Evolutionary conservation across 2,797 vertebrate species (phyloP), one percentile per base, ranked within the genome.

Genomic region (Gallinago nigripennis): DNA sequence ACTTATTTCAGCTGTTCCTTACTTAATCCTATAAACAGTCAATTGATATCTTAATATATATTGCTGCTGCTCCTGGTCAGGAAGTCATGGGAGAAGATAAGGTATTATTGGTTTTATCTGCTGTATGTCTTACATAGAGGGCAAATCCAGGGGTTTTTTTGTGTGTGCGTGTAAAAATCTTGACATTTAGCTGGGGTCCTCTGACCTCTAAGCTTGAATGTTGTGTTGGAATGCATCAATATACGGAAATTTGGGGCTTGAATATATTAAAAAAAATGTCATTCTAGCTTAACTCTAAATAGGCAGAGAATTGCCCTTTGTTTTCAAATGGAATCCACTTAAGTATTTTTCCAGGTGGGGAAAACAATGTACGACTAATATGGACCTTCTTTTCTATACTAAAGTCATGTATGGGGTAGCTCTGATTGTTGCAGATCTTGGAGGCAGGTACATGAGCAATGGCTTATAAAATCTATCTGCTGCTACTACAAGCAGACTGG

Each of bases 41-140:
- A 96, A 88, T 85, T 96, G 92, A 85, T 97, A 95, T 83, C 96
- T 93, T 90, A 92, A 95, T 96, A 94, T 91, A 91, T 95, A 88
- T 94, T 94, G 73, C 82, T 92, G 68, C 88, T 95, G 90, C 69
- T 96, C 7, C 82, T 94, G 87, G 88, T 56, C 86, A 88, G 95
- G 92, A 97, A 96, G 95, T 95, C 88, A 83, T 65, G 41, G 61
- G 39, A 92, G 53, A 63, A 96, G 95, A 97, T 96, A 97, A 97
- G 86, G 33, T 90, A 73, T 95, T 95, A 94, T 92, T 96, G 80
- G 79, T 41, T 77, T 88, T 94, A 92, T 95, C 89, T 94, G 57
- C 56, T 82, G 16, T 86, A 35, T 66, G 60, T 92, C 80, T 93
- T 95, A 82, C 69, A 65, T 6, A 82, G 90, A 93, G 37, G 81